Percentiles rank a stretch among this genome's conserved stretches.
phyloP scores from a whole-genome alignment of 2,888 invertebrate species.

The Volucella inanis region DNA sequence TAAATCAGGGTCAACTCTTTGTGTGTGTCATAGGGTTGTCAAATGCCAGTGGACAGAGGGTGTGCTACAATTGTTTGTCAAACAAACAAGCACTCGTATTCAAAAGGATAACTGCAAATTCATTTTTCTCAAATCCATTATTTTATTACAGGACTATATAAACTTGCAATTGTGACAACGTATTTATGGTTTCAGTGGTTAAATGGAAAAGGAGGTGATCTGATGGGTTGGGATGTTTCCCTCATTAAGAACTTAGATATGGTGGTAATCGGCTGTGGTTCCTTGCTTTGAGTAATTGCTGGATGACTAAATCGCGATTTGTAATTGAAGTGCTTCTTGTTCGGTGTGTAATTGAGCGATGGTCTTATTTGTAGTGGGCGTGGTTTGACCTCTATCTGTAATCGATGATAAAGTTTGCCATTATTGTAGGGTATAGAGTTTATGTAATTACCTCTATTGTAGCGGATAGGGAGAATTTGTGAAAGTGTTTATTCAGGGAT shows the following conservation, averaged over 20 bases:
- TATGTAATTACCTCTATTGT: conserved; percentile 29
- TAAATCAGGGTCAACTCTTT: not conserved
- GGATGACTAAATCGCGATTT: conserved; percentile 65
- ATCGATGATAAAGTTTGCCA: conserved; percentile 39
- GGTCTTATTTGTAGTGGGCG: conserved; percentile 56
- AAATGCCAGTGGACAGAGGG: conserved; percentile 11
- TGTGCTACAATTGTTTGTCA: conserved; percentile 52
- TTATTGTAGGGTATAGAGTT: not conserved
- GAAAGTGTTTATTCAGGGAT: not conserved
- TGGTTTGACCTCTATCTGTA: conserved; percentile 39
- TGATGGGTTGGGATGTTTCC: not conserved
- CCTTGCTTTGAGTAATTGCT: conserved; percentile 39
- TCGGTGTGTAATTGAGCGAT: conserved; percentile 60
- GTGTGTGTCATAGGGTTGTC: conserved; percentile 11
- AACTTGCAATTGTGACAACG: conserved; percentile 30
- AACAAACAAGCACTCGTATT: conserved; percentile 55
- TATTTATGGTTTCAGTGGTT: conserved; percentile 25
- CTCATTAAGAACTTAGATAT: conserved; percentile 37
- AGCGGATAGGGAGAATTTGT: not conserved
- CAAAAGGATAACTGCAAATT: conserved; percentile 45
- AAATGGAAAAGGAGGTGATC: conserved; percentile 26
- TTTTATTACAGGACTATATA: conserved; percentile 53
- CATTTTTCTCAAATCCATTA: conserved; percentile 60
- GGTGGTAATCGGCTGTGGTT: conserved; percentile 32
- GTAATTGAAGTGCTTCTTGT: conserved; percentile 54